These are phyloP conservation scores for Hyperoodon ampullatus DNA, from an alignment of 2,113 vertebrate genomes.

Conservation along the genomic window DNA sequence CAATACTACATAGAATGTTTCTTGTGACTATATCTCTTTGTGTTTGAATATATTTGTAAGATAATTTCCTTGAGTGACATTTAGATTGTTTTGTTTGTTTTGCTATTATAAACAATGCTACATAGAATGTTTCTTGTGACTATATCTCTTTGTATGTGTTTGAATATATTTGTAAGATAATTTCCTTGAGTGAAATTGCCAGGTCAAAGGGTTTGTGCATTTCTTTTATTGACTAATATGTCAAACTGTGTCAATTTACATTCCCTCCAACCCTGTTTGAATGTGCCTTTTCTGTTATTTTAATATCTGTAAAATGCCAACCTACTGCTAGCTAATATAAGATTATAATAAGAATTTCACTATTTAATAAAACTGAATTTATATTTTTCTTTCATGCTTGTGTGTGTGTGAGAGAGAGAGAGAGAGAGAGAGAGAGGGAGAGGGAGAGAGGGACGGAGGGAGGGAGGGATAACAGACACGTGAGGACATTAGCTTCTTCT, in stretches of 20 bases:
- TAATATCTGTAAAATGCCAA: background rate
- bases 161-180: background rate
- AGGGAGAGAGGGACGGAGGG: too few relatives aligned
- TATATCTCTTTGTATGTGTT: background rate
- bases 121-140: conserved; percentile 39
- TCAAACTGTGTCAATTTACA: conserved; percentile 25
- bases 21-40: background rate
- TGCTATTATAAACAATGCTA: conserved; percentile 9
- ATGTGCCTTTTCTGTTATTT: conserved; percentile 40
- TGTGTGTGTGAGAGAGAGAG: background rate
- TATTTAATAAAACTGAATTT: conserved; percentile 56
- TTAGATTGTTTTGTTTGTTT: background rate
- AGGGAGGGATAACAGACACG: background rate
- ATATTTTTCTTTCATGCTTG: background rate
- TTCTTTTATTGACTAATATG: background rate
- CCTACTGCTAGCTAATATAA: background rate
- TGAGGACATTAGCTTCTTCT: background rate
- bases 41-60: conserved; percentile 7
- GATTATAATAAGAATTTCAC: conserved; percentile 26
- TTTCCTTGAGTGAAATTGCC: conserved; percentile 18
- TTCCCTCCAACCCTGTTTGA: background rate
- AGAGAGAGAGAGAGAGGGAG: too few relatives aligned
- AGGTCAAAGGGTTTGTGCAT: conserved; percentile 10
- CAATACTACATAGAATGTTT: conserved; percentile 31
- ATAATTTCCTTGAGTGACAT: conserved; percentile 35